Conservation (phyloP, 2,113 vertebrate genomes). For the Galeopterus variegatus region DNA sequence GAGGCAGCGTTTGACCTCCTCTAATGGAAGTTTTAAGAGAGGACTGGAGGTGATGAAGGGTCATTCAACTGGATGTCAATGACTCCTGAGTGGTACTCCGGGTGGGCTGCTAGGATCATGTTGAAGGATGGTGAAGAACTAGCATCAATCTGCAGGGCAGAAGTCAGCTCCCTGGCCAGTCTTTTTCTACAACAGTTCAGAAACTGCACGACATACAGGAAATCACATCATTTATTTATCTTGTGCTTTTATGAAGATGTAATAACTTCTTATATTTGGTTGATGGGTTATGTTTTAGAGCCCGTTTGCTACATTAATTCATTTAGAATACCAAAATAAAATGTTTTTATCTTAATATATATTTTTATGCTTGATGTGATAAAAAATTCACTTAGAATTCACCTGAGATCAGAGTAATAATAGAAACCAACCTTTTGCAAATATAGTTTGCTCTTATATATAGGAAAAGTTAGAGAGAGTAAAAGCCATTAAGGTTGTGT, state of each 20-base stretch:
- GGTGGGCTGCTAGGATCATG: neutral
- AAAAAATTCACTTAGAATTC: slow-evolving; percentile 37
- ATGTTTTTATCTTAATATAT: slow-evolving; percentile 20
- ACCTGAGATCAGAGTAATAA: neutral
- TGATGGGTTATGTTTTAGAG: neutral
- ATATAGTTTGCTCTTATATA: slow-evolving; percentile 16
- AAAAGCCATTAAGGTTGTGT: slow-evolving; percentile 69
- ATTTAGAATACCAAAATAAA: slow-evolving; percentile 10
- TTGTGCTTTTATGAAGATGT: slow-evolving; percentile 34
- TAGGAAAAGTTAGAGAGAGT: slow-evolving; percentile 49
- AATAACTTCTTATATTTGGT: neutral
- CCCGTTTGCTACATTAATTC: neutral
- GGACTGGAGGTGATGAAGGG: slow-evolving; percentile 61
- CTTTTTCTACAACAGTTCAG: slow-evolving; percentile 23
- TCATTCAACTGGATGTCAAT: slow-evolving; percentile 54
- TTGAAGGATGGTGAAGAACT: neutral
- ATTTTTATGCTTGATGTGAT: slow-evolving; percentile 52
- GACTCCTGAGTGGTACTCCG: slow-evolving; percentile 3
- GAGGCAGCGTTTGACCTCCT: slow-evolving; percentile 60
- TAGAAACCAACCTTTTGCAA: slow-evolving; percentile 21
- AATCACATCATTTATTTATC: slow-evolving; percentile 21
- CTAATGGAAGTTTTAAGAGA: slow-evolving; percentile 75
- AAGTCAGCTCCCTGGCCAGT: neutral
- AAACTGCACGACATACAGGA: neutral
- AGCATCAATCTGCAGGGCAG: neutral